phyloP scores from a whole-genome alignment of 2,113 vertebrate genomes.

The Mola mola region DNA sequence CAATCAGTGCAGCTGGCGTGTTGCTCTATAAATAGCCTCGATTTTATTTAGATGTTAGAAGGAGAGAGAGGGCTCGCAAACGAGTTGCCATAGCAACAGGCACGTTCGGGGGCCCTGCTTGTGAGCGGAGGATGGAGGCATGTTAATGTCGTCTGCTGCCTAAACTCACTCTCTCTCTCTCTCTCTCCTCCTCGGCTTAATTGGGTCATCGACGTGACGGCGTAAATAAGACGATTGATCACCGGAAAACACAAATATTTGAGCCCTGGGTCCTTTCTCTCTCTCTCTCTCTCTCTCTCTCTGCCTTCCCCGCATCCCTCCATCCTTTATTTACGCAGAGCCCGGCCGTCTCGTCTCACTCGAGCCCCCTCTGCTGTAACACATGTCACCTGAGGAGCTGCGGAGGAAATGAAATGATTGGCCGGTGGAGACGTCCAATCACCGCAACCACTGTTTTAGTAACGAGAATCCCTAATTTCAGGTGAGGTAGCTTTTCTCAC shows the following conservation, averaged over 20 bases:
- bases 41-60: conserved; percentile 81
- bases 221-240: no score
- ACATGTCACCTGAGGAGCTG: no score
- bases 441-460: not conserved
- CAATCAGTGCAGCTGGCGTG: conserved; percentile 42
- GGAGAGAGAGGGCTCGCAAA: conserved; percentile 51
- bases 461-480: not conserved
- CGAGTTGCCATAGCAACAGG: conserved; percentile 83
- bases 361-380: no score
- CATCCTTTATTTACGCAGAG: conserved; percentile 30
- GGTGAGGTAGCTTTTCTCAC: not conserved
- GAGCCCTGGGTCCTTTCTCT: no score
- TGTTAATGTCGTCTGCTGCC: conserved; percentile 51
- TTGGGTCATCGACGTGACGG: no score
- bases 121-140: conserved; percentile 60
- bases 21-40: conserved; percentile 77
- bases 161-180: conserved; percentile 23
- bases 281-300: not conserved
- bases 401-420: no score
- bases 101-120: conserved; percentile 71
- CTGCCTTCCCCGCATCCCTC: conserved; percentile 1
- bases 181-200: not conserved
- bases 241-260: not conserved
- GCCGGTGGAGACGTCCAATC: no score
- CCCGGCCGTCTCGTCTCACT: no score